Evolutionary conservation across 2,113 vertebrate genomes (phyloP), one percentile per base, ranked within the genome.

Genomic region (Neopipo cinnamomea): DNA sequence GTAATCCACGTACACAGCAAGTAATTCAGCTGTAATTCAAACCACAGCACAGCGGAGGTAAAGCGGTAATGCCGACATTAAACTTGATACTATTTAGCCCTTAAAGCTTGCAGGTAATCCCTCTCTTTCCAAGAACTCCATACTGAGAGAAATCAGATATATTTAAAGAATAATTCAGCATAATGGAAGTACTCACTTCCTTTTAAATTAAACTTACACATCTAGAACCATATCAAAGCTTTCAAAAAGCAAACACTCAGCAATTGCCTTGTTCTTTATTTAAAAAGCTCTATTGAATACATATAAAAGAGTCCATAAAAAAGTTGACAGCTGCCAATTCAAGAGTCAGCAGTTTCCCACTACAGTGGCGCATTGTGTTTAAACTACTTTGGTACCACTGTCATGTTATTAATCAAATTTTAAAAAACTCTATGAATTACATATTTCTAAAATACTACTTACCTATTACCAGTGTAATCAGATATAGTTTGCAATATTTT

Each of bases 11-110:
- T 41, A 68, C 31, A 35, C 31, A 52, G 61, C 35, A 78, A 87
- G 65, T 68, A 91, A 87, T 55, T 85, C 66, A 88, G 56, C 33
- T 93, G 92, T 94, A 94, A 89, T 67, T 91, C 85, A 88, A 37
- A 85, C 74, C 24, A n/a, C 13, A 73, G 62, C 59, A 63, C 1
- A 86, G 91, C 53, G 66, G 71, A 82, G 49, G 83, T 86, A 73
- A 83, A 74, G 46, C 2, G 1, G 91, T 66, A 92, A 77, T 33
- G 35, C n/a, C 2, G 0, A 84, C 35, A 62, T 59, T 91, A 80
- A 94, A 92, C 47, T 55, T 35, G 77, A 93, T 71, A 78, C 81
- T 23, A 76, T 63, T 81, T 5, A 89, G 68, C 42, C 15, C 63
- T 89, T 62, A 85, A 73, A 74, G 55, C 63, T 58, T 73, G 58